Evolutionary conservation across 2,113 vertebrate species (phyloP), one percentile per base, ranked within the genome.

Genomic region (Ochotona princeps): DNA sequence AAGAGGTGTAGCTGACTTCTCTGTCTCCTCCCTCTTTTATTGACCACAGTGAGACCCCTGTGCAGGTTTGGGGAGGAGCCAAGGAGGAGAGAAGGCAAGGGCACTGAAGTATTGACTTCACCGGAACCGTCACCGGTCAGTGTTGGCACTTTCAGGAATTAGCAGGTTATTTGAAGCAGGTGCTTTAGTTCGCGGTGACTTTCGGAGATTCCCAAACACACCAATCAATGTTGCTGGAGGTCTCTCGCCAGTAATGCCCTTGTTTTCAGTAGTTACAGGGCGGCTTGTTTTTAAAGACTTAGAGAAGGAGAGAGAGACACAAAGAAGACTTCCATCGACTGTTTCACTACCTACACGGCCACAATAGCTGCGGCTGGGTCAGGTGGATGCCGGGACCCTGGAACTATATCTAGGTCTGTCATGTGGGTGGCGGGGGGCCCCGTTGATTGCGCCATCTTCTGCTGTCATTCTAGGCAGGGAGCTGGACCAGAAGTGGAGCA

Each of bases 61-160:
- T 87, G 5, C 30, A 1, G 35, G 30, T 10, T 23, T 73, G 30
- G 32, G 69, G 83, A 21, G 54, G 54, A 38, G 13, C 28, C 1
- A 0, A 0, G n/a, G 4, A 57, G 5, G 7, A 78, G 60, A 35
- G 0, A 1, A 15, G 8, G 80, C 20, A 8, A 67, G 28, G 25
- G 7, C 0, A 0, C 65, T 2, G 17, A 65, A 20, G 17, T 44
- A 14, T 87, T 72, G 44, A 5, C 54, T 51, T 66, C 51, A 28
- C 69, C 15, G 23, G n/a, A 76, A 30, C 20, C 32, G 15, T 49
- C 30, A 3, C 0, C 21, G 28, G 26, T 12, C 13, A 17, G 0
- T 23, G 12, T 44, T 10, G 11, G 51, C 2, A 17, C 18, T 69
- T 76, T 80, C 76, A 72, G 61, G 51, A 79, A 57, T 5, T 70